Conservation (phyloP, 2,113 vertebrate genomes). For the Pithys albifrons region DNA sequence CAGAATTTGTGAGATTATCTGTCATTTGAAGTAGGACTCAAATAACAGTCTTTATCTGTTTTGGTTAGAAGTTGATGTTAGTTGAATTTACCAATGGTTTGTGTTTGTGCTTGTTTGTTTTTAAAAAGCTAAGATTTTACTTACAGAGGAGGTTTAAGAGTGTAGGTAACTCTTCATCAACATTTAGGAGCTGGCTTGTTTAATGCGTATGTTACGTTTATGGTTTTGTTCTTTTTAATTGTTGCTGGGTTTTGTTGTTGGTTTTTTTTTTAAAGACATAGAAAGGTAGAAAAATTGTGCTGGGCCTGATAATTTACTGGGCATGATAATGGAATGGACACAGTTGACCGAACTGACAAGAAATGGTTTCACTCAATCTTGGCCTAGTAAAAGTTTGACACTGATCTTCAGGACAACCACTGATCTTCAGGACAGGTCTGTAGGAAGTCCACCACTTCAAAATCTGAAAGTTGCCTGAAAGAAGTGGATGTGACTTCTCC, state of each 20-base stretch:
- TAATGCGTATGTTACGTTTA: rapidly evolving
- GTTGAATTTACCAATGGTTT: not conserved
- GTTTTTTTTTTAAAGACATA: not conserved
- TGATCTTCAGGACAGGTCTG: not conserved
- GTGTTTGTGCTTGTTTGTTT: not conserved
- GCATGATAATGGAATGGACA: not conserved
- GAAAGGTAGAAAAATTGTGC: not conserved
- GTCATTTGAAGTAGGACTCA: not conserved
- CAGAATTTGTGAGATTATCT: not conserved
- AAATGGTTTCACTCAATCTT: not conserved
- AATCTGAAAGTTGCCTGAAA: not conserved
- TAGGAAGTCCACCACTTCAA: not conserved
- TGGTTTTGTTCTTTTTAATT: not conserved
- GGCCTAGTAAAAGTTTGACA: not conserved
- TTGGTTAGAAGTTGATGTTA: not conserved
- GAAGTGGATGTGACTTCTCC: not conserved
- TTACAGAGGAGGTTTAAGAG: not conserved
- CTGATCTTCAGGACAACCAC: not conserved
- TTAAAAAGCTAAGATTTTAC: not conserved
- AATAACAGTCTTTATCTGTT: not conserved
- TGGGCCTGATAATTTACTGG: not conserved
- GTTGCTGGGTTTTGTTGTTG: not conserved
- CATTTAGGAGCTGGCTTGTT: not conserved
- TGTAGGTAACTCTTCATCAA: not conserved
- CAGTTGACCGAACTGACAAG: not conserved